Evolutionary conservation across 2,888 invertebrate species (phyloP), one percentile per base, ranked within the genome.

Genomic region (Hypolimnas misippus): DNA sequence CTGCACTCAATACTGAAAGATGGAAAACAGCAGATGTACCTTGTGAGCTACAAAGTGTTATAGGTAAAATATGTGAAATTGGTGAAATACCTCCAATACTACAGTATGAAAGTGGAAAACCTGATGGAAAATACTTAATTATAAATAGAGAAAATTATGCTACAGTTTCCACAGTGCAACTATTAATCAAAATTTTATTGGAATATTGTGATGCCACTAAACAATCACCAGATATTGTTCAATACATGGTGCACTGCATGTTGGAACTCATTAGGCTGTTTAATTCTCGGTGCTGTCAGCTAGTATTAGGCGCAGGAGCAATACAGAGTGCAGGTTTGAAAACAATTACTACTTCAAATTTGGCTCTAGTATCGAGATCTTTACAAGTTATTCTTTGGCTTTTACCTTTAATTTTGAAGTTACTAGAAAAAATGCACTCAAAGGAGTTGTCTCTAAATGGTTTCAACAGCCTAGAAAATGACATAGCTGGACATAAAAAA

Each of bases 291-390:
- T 96, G 96, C 74, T 98, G 98, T 86, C 98, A 99, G 83, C 93
- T 99, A 73, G 97, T 99, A 58, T 93, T 99, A 59, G 99, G 99
- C 46, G 99, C 99, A 42, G 99, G 99, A 46, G 99, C 99, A 5
- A 94, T 99, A 78, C 96, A 97, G 78, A 96, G 98, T 68, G 98
- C 98, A 38, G 99, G 99, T 4, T 89, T 98, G 57, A 97, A 97
- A 88, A 98, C 97, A 25, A 98, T 98, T 70, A 98, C 98, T 3
- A 98, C 97, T 75, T 97, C 97, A 35, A 98, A 99, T 89, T 93
- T 99, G 75, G 98, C 97, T 8, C 87, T 98, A 69, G 96, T 97
- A 0, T 96, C 96, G 12, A 93, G 97, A 73, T 97, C 97, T 31
- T 86, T 98, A 33, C 97, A 97, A 76, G 93, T 98, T 21, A 93